A percentile compares a stretch with the other conserved stretches of the same genome.
Conservation (phyloP, 2,888 invertebrate species). For the Mesodorylaimus sp. region DNA sequence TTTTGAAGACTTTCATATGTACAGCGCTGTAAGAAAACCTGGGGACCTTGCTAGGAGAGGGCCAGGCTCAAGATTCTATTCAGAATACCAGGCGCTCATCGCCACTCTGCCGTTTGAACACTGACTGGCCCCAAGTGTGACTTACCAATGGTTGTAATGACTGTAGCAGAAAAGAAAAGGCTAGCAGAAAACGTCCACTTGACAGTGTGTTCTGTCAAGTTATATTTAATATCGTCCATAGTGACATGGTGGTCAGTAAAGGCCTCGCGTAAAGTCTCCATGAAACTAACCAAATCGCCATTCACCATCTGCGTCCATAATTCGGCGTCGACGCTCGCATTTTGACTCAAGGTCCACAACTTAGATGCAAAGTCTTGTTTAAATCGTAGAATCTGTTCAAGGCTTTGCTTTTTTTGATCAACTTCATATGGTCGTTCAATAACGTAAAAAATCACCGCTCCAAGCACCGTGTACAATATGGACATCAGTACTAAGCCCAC, state of each 20-base stretch:
- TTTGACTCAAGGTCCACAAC: neutral
- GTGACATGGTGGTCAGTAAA: conserved; percentile 9
- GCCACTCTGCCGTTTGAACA: no score
- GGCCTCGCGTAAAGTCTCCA: conserved; percentile 1
- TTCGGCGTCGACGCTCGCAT: neutral
- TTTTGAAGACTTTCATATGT: no score
- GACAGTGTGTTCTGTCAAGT: neutral
- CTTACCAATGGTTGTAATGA: conserved; percentile 28
- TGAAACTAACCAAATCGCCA: neutral
- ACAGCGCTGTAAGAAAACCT: no score
- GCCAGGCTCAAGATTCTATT: no score
- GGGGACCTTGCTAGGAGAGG: no score
- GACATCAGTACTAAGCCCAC: conserved; percentile 26
- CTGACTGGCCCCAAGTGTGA: no score
- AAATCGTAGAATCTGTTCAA: conserved; percentile 3
- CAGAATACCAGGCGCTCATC: no score
- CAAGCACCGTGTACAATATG: conserved; percentile 23
- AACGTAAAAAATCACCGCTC: conserved; percentile 25
- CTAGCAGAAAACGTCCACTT: conserved; percentile 26
- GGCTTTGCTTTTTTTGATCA: conserved; percentile 5
- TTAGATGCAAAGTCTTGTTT: neutral
- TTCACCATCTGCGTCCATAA: neutral
- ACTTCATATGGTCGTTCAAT: conserved; percentile 8
- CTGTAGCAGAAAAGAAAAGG: conserved; percentile 29
- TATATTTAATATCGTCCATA: conserved; percentile 2